phyloP scores from a whole-genome alignment of 2,113 vertebrate species.

The Notothenia rossii region DNA sequence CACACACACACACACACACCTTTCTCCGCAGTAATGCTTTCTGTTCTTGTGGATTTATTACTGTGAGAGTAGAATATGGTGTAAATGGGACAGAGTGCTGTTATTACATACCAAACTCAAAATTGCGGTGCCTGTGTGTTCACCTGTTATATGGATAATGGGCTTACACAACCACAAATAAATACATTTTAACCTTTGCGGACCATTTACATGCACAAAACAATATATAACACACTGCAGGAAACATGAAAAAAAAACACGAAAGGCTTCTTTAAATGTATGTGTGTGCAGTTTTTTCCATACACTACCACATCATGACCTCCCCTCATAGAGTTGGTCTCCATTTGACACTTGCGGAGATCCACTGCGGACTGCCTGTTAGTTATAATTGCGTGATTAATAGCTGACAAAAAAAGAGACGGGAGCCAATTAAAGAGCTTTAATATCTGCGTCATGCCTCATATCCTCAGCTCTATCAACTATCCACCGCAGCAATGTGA shows the following conservation, averaged over 20 bases:
- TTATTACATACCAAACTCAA: slow-evolving; percentile 33
- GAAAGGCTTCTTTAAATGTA: neutral
- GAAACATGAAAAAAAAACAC: too few relatives aligned
- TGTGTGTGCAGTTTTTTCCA: neutral
- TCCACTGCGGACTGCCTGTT: neutral
- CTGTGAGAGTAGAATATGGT: slow-evolving; percentile 42
- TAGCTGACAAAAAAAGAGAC: slow-evolving; percentile 22
- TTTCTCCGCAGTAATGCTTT: slow-evolving; percentile 32
- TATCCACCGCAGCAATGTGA: slow-evolving; percentile 45
- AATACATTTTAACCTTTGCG: too few relatives aligned
- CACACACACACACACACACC: slow-evolving; percentile 34
- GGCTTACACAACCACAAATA: too few relatives aligned
- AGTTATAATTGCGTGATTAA: slow-evolving; percentile 63
- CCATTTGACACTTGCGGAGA: slow-evolving; percentile 25
- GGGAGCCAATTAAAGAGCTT: slow-evolving; percentile 57
- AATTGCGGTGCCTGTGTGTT: slow-evolving; percentile 18
- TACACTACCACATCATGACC: neutral
- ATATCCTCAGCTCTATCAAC: slow-evolving; percentile 49
- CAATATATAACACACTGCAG: too few relatives aligned
- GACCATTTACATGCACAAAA: too few relatives aligned
- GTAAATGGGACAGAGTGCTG: slow-evolving; percentile 46
- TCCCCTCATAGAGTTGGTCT: slow-evolving; percentile 1
- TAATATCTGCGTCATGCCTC: slow-evolving; percentile 59
- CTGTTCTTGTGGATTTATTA: slow-evolving; percentile 61
- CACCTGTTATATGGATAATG: neutral